Base-by-base conservation (phyloP, 2,888 invertebrate species). In the Stegophylla sp. region DNA sequence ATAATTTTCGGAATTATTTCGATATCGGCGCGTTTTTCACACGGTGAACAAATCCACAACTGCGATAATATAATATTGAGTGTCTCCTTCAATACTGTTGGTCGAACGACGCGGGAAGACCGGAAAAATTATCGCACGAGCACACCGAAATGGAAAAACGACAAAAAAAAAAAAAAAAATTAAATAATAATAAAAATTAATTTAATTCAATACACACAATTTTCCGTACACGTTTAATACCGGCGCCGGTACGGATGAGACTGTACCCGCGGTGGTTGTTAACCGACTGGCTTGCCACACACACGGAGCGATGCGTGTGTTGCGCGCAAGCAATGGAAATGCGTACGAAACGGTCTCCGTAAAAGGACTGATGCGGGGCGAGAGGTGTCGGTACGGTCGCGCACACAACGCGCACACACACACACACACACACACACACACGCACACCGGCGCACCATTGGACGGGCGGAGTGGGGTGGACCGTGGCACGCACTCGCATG, bases 291-390 rank as follows among this genome's bases (percentile, higher is more conserved):
- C 26, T n/a, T n/a, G n/a, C 12, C 26, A 53, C 75, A 53, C 75
- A 64, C 75, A 43, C 43, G 66, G n/a, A 28, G 26, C 66, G 71
- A 41, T 71, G 61, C 61, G 71, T 48, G 79, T 41, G 59, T 43
- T 15, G 56, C 56, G 61, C 79, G 79, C 61, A 59, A 61, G 61
- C 71, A 63, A 71, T n/a, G 26, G 13, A 63, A 43, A 61, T 79
- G 79, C 79, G 71, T 79, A 71, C 79, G 69, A 41, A 45, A 61
- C 79, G 51, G 79, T 71, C 48, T 61, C 79, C 79, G 61, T 79
- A 79, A 71, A 79, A 71, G 79, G 79, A 79, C 79, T 79, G 79
- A 71, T 26, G 63, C 71, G 71, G 79, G 79, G 71, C 79, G 79
- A 79, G 79, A 79, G 79, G 79, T 77, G 79, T 71, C 61, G 71